These are phyloP conservation scores for Xenentodon cancila DNA, from an alignment of 2,797 vertebrate species.

Conservation along the genomic window DNA sequence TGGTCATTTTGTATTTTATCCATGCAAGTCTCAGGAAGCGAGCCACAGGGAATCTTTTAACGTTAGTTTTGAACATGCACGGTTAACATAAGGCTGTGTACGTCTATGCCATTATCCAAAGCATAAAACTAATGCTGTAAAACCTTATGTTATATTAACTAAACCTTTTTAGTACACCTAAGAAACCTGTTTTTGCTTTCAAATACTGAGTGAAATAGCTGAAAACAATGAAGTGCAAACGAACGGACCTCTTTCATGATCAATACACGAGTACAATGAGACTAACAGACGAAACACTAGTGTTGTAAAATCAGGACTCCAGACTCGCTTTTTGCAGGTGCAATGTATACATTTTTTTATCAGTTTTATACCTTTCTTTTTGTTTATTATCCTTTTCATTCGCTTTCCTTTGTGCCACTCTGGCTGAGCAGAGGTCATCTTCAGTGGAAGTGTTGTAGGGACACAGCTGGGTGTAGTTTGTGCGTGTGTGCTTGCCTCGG, in stretches of 20 bases:
- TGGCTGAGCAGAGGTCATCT: slow-evolving; percentile 83
- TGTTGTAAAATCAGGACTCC: no score
- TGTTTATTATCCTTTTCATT: slow-evolving; percentile 26
- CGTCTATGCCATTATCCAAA: no score
- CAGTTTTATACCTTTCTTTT: slow-evolving; percentile 24
- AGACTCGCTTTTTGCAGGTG: slow-evolving; percentile 33
- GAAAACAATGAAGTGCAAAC: not conserved
- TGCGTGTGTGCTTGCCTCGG: slow-evolving; percentile 49
- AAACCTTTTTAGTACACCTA: no score
- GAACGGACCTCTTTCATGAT: not conserved
- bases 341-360: slow-evolving; percentile 28
- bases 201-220: not conserved
- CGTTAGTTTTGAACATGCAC: no score
- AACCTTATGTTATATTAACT: no score
- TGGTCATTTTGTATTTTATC: no score
- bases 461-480: slow-evolving; percentile 83
- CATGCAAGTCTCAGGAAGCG: no score
- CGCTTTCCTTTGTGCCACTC: slow-evolving; percentile 56
- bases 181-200: no score
- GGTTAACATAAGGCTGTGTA: no score
- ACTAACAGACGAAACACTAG: no score
- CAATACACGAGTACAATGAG: not conserved
- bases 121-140: no score
- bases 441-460: slow-evolving; percentile 79
- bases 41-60: no score